These are phyloP conservation scores for Anastrepha obliqua DNA, from an alignment of 1,140 invertebrate genomes.

Conservation along the genomic window DNA sequence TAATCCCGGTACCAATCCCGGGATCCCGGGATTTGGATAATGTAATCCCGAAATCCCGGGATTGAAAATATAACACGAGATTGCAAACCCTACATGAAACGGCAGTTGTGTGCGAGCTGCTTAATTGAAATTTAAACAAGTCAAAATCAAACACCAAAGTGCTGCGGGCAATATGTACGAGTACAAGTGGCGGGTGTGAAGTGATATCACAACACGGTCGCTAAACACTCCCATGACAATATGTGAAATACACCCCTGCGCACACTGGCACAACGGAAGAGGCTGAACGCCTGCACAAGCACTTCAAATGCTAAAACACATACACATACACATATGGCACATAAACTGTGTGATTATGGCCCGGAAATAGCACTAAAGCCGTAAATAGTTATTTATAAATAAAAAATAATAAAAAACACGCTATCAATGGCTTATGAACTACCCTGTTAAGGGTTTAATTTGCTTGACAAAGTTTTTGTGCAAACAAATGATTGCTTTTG, in stretches of 20 bases:
- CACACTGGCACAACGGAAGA: neutral
- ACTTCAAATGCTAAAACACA: neutral
- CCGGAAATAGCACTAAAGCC: conserved; percentile 5
- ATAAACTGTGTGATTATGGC: neutral
- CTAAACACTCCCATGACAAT: conserved; percentile 32
- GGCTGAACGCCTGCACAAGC: neutral
- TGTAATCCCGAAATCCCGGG: no score
- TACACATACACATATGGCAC: neutral
- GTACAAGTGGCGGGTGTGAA: conserved; percentile 9
- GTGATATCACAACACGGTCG: neutral
- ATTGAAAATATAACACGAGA: no score
- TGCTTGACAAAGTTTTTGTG: conserved; percentile 50
- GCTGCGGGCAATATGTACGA: neutral
- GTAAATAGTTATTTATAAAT: conserved; percentile 3
- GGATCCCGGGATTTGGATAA: no score
- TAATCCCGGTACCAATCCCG: no score
- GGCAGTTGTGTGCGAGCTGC: neutral
- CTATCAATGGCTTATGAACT: conserved; percentile 9
- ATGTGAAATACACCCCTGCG: neutral
- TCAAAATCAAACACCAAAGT: neutral
- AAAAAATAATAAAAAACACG: neutral
- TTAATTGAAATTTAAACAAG: conserved; percentile 16
- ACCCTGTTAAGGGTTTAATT: conserved; percentile 55
- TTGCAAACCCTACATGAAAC: no score
- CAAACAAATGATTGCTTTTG: neutral